These are phyloP conservation scores for Sericinus montela DNA, from an alignment of 2,888 invertebrate species.

Conservation along the genomic window DNA sequence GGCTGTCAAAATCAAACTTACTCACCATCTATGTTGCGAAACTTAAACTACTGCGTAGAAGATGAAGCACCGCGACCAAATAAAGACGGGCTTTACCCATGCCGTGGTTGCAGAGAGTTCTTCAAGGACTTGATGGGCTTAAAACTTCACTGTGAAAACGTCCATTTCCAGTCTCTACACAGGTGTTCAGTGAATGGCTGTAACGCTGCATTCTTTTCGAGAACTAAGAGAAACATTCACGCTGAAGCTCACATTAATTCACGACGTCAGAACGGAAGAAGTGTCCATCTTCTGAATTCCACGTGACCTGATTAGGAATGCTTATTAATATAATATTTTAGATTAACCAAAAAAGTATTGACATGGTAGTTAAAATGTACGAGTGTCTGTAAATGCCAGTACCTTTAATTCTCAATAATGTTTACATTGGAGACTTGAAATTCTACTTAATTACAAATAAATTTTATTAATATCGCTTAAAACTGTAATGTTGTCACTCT, in stretches of 20 bases:
- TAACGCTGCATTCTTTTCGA: conserved; percentile 87
- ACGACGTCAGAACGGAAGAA: conserved; percentile 53
- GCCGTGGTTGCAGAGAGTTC: conserved; percentile 83
- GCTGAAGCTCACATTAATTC: conserved; percentile 81
- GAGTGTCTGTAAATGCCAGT: conserved; percentile 37
- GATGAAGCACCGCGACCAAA: conserved; percentile 83
- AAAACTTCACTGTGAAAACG: conserved; percentile 86
- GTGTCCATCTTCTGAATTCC: conserved; percentile 38
- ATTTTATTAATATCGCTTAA: background rate
- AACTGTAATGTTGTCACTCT: conserved; percentile 3
- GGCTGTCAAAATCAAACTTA: conserved; percentile 59
- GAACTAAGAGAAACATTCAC: conserved; percentile 88
- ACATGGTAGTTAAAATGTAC: conserved; percentile 23
- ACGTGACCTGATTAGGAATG: conserved; percentile 51
- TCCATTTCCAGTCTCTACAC: conserved; percentile 84
- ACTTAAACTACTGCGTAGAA: conserved; percentile 81
- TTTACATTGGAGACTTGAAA: background rate
- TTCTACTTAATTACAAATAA: background rate
- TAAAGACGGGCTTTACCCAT: conserved; percentile 83
- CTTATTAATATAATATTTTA: conserved; percentile 50
- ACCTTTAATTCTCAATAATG: conserved; percentile 40
- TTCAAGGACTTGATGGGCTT: conserved; percentile 81
- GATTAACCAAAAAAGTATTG: conserved; percentile 49
- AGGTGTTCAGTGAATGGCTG: conserved; percentile 88
- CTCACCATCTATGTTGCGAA: conserved; percentile 52